Base-by-base conservation (phyloP, 2,797 vertebrate species). In the Gymnoscopelus braueri region DNA sequence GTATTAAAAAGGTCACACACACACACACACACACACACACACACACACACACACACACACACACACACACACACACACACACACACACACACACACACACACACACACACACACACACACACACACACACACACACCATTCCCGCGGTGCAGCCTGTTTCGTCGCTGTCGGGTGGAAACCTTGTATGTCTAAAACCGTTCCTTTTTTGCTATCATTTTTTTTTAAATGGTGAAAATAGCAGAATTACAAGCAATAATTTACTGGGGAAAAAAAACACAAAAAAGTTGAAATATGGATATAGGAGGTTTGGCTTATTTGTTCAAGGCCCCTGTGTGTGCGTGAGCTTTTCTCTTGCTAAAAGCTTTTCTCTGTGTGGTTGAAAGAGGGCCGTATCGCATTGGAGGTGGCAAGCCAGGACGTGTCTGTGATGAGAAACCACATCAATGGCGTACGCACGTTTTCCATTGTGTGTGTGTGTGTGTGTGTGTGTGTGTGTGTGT, bases 401-500 rank as follows among this genome's bases (percentile, higher is more conserved):
- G 65, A 52, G 55, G 62, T 15, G 57, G 49, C 58, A 61, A 68
- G 61, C 72, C 60, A 52, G 80, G 12, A 6, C 8, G 55, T 48
- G 12, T 39, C 10, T 63, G 61, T 55, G 64, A 69, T 49, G 15
- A 57, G 48, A 68, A 32, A 75, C 51, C 61, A 71, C 82, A 73
- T 76, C 70, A 60, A 64, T 35, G 54, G 54, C 61, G 65, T 56
- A 3, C 3, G 67, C 68, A 64, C 4, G 14, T 69, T 69, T 70
- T 60, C 32, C 32, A 35, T 35, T 35, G 4, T 5, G 4, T 35
- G 2, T 35, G 3, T 35, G 32, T 35, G 5, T 35, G 32, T 35
- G 32, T 35, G 32, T 35, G 32, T 5, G 32, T 5, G 32, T 5
- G 26, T 29, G 26, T 4, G 26, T 29, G 26, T 4, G 32, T 1